Conservation (phyloP, 2,113 vertebrate species). For the Psophia crepitans region DNA sequence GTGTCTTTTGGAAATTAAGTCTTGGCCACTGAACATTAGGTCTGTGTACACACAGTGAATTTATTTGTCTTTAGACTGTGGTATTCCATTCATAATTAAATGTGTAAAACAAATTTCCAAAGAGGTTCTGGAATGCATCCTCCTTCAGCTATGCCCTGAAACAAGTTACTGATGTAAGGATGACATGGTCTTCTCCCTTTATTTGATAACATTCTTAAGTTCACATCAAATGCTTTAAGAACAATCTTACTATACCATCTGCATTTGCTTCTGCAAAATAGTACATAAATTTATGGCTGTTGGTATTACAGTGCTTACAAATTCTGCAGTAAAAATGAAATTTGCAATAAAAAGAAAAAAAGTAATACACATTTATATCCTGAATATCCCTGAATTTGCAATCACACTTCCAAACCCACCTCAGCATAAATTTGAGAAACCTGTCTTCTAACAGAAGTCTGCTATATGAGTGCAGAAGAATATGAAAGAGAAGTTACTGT, state of each 20-base stretch:
- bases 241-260: conserved; percentile 12
- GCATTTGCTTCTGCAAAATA: background rate
- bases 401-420: background rate
- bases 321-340: conserved; percentile 40
- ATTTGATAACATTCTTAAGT: background rate
- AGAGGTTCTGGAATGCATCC: conserved; percentile 48
- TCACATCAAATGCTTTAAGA: conserved; percentile 41
- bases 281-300: background rate
- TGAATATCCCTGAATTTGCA: conserved; percentile 35
- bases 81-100: conserved; percentile 59
- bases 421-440: background rate
- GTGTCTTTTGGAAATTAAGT: conserved; percentile 62
- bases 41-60: conserved; percentile 55
- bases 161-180: conserved; percentile 44
- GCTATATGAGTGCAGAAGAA: background rate
- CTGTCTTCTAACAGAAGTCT: background rate
- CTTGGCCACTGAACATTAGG: conserved; percentile 52
- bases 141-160: conserved; percentile 36
- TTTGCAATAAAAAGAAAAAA: conserved; percentile 25
- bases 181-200: conserved; percentile 9
- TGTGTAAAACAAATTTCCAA: conserved; percentile 62
- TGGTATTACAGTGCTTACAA: background rate
- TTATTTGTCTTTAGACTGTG: conserved; percentile 53
- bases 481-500: background rate
- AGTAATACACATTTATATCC: conserved; percentile 36